Base-by-base conservation (phyloP, 2,113 vertebrate species). In the Indri indri region DNA sequence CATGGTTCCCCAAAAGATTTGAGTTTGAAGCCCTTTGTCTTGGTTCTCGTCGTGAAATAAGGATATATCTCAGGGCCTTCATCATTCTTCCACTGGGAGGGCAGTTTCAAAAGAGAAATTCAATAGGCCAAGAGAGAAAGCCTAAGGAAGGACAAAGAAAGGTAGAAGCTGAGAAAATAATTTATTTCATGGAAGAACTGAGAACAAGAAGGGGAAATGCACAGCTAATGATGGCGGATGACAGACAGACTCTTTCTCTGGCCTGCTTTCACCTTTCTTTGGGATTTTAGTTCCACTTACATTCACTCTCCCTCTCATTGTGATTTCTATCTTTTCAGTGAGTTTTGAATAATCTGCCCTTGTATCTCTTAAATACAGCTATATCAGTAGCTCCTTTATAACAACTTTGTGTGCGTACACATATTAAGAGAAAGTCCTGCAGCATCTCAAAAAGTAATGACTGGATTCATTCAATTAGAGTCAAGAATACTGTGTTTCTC, bases 271-370 rank as follows among this genome's bases (percentile, higher is more conserved):
- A 92, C 25, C n/a, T 0, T 95, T 97, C 61, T 97, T 95, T 45
- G 25, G 40, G n/a, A 42, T 70, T 96, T 96, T 97, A 83, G 17
- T 77, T 95, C 61, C 63, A 88, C 37, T 47, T 65, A 32, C 8
- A 66, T 34, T 76, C 61, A 86, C 22, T 59, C 16, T 4, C 18
- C 16, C 25, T 96, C 85, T 95, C 85, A 52, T 87, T 63, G 81
- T 61, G 34, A 86, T 91, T 94, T 95, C 10, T 2, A 17, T 6
- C 74, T 95, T 91, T 63, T 95, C 68, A 68, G 57, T 87, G 80
- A 59, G 92, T 96, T 89, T 96, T 96, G 23, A 97, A 94, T 98
- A 96, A 91, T 95, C 82, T 97, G 90, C 68, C 59, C 32, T 47
- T 95, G 50, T 0, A 0, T 76, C 97, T 96, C 92, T 97, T 95